phyloP scores from a whole-genome alignment of 1,140 invertebrate genomes.

The Zophobas morio region DNA sequence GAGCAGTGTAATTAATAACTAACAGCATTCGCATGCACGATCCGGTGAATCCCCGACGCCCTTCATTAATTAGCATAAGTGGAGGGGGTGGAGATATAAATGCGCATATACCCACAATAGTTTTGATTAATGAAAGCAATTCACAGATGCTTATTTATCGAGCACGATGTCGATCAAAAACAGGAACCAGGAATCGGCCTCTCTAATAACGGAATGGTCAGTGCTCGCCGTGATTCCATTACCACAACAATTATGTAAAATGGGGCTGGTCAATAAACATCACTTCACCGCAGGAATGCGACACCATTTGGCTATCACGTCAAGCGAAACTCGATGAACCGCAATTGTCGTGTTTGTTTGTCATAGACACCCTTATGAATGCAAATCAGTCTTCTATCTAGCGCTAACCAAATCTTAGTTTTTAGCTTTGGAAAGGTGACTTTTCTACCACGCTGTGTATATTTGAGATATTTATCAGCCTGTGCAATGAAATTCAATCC shows the following conservation, averaged over 20 bases:
- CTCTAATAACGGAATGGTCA: conserved; percentile 28
- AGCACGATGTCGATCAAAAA: conserved; percentile 19
- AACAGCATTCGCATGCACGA: conserved; percentile 30
- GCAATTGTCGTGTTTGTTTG: conserved; percentile 35
- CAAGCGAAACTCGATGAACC: conserved; percentile 21
- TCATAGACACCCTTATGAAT: neutral
- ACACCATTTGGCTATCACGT: conserved; percentile 21
- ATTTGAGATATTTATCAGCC: neutral
- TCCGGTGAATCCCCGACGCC: conserved; percentile 25
- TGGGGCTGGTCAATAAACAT: conserved; percentile 48
- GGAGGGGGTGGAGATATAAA: conserved; percentile 33
- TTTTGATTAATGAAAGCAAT: conserved; percentile 40
- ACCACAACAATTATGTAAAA: conserved; percentile 51
- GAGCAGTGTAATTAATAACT: conserved; percentile 31
- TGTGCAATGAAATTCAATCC: neutral
- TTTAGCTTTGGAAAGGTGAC: neutral
- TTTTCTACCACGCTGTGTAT: neutral
- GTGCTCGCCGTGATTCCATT: conserved; percentile 44
- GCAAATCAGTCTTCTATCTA: conserved; percentile 1
- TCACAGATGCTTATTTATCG: conserved; percentile 41
- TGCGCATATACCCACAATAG: conserved; percentile 34
- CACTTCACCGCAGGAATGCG: conserved; percentile 32
- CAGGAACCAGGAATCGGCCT: conserved; percentile 10
- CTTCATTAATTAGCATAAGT: conserved; percentile 41
- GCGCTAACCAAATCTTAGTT: neutral